Evolutionary conservation across 2,888 invertebrate genomes (phyloP), one percentile per base, ranked within the genome.

Genomic region (Macrophya annulata): DNA sequence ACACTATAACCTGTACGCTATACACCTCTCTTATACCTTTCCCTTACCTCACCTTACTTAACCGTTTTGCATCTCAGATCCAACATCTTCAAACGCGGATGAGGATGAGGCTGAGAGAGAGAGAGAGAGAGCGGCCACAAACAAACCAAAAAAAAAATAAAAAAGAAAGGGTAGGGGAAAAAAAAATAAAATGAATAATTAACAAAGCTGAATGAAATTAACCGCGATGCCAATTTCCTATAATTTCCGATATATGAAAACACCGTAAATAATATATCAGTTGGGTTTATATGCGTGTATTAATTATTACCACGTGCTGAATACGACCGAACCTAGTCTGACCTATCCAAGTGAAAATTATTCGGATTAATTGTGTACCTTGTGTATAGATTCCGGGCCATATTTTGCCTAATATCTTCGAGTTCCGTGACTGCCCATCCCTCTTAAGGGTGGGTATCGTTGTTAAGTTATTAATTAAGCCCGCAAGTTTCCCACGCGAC

Each of bases 401-500:
- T 25, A 74, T 43, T 74, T 74, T 4, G 74, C 48, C 5, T n/a
- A 1, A 15, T 76, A 76, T 45, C 12, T 76, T 21, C 12, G 45
- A 76, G 25, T 48, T 48, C 43, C 31, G 17, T n/a, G 48, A 21
- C 25, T 76, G 45, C 21, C 45, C 12, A 76, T 37, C 43, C 45
- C 48, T 25, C 17, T 6, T 21, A 37, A 37, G 25, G 43, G 45
- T 25, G 15, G 21, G 51, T 25, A 40, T 62, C 12, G 59, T 81
- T 62, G 43, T 81, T 45, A 15, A 12, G 81, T 81, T 81, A 81
- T 62, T 62, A 81, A 59, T 81, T 43, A 43, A 43, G 62, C 81
- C 43, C 5, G 12, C 5, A 51, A 81, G 43, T 62, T 74, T 21
- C 37, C n/a, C 59, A 31, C 77, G 10, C n/a, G 62, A 62, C 5